Evolutionary conservation across 2,113 vertebrate genomes (phyloP).

Genomic region (Herpetotheres cachinnans): DNA sequence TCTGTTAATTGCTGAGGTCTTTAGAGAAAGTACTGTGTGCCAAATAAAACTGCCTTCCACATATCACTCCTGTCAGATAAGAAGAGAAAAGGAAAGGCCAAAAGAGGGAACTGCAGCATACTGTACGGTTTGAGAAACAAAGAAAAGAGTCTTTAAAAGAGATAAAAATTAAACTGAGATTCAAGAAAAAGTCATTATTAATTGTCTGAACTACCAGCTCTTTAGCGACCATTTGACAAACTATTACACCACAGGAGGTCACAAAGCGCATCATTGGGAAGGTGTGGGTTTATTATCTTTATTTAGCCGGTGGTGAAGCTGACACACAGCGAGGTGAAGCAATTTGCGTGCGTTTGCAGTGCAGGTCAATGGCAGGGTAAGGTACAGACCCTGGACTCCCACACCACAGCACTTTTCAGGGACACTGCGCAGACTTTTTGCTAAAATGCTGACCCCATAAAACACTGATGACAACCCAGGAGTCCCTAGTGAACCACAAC

Average conservation of each 20-base stretch:
- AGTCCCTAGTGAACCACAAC: background rate
- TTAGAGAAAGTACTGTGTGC: background rate
- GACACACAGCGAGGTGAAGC: background rate
- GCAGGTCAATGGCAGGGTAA: background rate
- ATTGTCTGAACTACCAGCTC: background rate
- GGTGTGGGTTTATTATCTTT: background rate
- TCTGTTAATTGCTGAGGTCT: background rate
- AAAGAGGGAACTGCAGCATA: background rate
- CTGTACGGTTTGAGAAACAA: background rate
- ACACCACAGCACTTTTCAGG: background rate
- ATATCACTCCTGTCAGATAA: background rate
- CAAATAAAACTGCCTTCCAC: background rate
- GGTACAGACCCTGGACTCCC: background rate
- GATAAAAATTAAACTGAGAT: background rate
- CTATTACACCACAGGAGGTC: background rate
- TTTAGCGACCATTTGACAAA: background rate
- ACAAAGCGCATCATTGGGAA: accelerated
- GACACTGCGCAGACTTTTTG: background rate
- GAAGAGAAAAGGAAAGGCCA: background rate
- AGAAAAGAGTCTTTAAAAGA: background rate
- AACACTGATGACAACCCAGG: background rate
- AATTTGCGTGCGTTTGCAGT: background rate
- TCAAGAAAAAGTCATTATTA: background rate
- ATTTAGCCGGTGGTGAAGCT: background rate
- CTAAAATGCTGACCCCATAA: background rate